These are phyloP conservation scores for Spea multiplicata DNA, from an alignment of 2,113 vertebrate species.

Conservation along the genomic window DNA sequence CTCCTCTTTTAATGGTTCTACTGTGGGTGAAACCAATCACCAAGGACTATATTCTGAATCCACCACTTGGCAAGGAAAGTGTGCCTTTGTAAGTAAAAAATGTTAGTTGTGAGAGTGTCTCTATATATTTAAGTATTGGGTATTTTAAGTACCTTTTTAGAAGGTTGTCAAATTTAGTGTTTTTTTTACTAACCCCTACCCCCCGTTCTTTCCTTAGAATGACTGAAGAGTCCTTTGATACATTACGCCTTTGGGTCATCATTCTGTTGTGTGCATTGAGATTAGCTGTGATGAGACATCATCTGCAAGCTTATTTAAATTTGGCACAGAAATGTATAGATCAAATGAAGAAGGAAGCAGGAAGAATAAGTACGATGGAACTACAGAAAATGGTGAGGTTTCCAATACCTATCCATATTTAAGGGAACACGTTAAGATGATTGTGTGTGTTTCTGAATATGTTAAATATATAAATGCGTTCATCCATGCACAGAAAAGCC, in stretches of 20 bases:
- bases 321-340: conserved; percentile 95
- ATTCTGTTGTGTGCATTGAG: conserved; percentile 87
- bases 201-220: conserved; percentile 68
- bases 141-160: neutral
- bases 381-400: conserved; percentile 93
- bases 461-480: too few relatives aligned
- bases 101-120: neutral
- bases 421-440: too few relatives aligned
- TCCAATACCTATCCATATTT: neutral
- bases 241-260: conserved; percentile 88
- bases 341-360: conserved; percentile 97
- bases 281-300: conserved; percentile 89
- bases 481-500: too few relatives aligned
- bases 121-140: neutral
- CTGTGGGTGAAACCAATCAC: conserved; percentile 97
- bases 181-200: too few relatives aligned
- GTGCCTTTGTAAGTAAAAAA: conserved; percentile 96
- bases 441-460: too few relatives aligned
- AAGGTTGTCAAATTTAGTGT: neutral
- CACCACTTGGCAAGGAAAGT: conserved; percentile 86
- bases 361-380: conserved; percentile 91
- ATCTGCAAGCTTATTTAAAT: conserved; percentile 96
- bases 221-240: conserved; percentile 90
- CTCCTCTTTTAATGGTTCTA: conserved; percentile 92
- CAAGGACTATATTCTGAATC: conserved; percentile 96